phyloP scores from a whole-genome alignment of 2,888 invertebrate genomes.

The Ornithoptera alexandrae region DNA sequence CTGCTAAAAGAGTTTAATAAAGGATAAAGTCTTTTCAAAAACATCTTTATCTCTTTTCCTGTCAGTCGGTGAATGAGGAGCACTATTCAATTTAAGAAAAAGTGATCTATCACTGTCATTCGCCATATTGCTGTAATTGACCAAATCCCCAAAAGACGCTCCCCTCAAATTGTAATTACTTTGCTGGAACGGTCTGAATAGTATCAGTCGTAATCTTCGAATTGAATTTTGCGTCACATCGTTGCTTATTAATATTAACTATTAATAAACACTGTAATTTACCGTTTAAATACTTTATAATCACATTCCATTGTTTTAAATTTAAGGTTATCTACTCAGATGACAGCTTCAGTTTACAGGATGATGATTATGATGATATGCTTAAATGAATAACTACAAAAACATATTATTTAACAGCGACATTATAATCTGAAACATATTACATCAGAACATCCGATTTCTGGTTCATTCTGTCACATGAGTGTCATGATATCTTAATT shows the following conservation, averaged over 20 bases:
- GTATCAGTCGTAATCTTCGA: neutral
- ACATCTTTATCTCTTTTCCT: constrained; percentile 10
- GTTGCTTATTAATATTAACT: neutral
- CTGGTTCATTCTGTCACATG: constrained; percentile 3
- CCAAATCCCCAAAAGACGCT: constrained; percentile 15
- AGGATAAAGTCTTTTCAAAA: constrained; percentile 4
- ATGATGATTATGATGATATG: too few relatives aligned
- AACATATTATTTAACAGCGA: neutral
- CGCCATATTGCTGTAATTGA: constrained; percentile 26
- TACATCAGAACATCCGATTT: neutral
- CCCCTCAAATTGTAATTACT: constrained; percentile 22
- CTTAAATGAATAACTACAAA: too few relatives aligned
- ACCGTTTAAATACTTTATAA: neutral
- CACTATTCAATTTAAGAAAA: constrained; percentile 28
- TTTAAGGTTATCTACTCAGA: too few relatives aligned
- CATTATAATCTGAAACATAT: neutral
- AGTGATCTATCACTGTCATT: constrained; percentile 27
- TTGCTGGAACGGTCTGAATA: constrained; percentile 7
- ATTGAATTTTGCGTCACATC: neutral
- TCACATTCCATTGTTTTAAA: too few relatives aligned
- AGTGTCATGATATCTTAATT: constrained; percentile 9
- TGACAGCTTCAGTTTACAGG: too few relatives aligned
- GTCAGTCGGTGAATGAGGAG: constrained; percentile 17
- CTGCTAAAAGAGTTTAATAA: constrained; percentile 28
- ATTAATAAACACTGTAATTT: neutral